A percentile compares a stretch with the other conserved stretches of the same genome.
Evolutionary conservation across 2,113 vertebrate species (phyloP).

Genomic region (Pollachius pollachius): DNA sequence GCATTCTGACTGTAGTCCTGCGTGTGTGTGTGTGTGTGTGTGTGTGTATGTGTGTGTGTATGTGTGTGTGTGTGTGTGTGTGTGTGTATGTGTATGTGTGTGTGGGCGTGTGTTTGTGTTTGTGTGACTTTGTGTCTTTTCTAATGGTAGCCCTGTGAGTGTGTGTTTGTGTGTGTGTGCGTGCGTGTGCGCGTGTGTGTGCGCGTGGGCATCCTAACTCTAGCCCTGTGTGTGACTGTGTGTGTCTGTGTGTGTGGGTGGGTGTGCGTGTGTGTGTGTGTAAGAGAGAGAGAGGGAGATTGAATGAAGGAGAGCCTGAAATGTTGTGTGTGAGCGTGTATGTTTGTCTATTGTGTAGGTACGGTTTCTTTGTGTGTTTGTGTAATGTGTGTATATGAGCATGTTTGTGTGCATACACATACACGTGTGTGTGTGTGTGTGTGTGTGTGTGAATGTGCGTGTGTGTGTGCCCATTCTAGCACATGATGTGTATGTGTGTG

Average conservation of each 20-base stretch:
- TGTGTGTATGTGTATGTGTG: conserved; percentile 1
- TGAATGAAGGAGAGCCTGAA: no score
- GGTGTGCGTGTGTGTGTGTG: conserved; percentile 12
- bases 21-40: neutral
- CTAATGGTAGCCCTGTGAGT: neutral
- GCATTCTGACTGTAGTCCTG: neutral
- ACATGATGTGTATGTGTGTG: neutral
- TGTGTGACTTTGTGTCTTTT: neutral
- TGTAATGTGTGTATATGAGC: conserved; percentile 12
- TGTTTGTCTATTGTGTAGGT: conserved; percentile 1
- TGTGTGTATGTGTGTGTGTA: neutral
- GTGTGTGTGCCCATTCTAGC: neutral
- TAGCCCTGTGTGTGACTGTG: neutral
- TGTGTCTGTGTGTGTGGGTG: conserved; percentile 13
- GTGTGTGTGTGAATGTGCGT: neutral
- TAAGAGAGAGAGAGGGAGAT: no score
- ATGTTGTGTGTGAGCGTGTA: neutral
- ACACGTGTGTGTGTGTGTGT: neutral
- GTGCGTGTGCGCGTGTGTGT: neutral
- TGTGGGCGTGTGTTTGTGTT: neutral
- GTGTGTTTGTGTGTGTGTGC: neutral
- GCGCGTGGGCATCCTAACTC: no score
- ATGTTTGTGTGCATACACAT: neutral
- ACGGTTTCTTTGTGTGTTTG: neutral
- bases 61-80: conserved; percentile 14